A percentile compares a stretch with the other conserved stretches of the same genome.
Conservation (phyloP, 2,888 invertebrate genomes). For the Coecobrya sp. region DNA sequence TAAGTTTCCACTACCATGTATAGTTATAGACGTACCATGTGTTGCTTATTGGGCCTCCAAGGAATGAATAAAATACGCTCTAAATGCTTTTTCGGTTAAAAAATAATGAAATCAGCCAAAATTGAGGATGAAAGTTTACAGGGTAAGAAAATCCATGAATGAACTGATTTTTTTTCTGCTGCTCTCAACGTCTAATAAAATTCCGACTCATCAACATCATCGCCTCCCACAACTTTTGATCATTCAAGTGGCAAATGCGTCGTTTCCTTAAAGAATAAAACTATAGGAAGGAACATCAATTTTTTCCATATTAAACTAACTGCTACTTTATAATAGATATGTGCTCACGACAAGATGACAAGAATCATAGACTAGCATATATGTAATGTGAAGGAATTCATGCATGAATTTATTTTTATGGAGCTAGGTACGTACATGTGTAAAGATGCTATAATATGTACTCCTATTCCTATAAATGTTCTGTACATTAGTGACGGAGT, state of each 20-base stretch:
- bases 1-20: not conserved
- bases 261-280: slow-evolving; percentile 55
- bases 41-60: not conserved
- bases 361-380: not conserved
- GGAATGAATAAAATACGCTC: slow-evolving; percentile 29
- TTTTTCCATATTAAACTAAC: not conserved
- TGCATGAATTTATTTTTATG: slow-evolving; percentile 21
- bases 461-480: not conserved
- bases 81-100: slow-evolving; percentile 3
- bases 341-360: slow-evolving; percentile 15
- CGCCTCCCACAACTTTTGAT: slow-evolving; percentile 62
- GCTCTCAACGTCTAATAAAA: slow-evolving; percentile 36
- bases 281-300: not conserved
- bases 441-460: not conserved
- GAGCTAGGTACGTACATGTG: not conserved
- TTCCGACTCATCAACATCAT: slow-evolving; percentile 44
- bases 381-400: slow-evolving; percentile 15
- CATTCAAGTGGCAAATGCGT: slow-evolving; percentile 55
- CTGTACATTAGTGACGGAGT: not conserved
- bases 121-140: slow-evolving; percentile 46
- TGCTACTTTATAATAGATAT: not conserved
- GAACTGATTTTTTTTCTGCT: slow-evolving; percentile 31
- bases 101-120: slow-evolving; percentile 34
- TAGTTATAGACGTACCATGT: not conserved
- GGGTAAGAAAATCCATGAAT: slow-evolving; percentile 25